A percentile compares a stretch with the other conserved stretches of the same genome.
Conservation (phyloP, 2,113 vertebrate species). For the Heloderma charlesbogerti region DNA sequence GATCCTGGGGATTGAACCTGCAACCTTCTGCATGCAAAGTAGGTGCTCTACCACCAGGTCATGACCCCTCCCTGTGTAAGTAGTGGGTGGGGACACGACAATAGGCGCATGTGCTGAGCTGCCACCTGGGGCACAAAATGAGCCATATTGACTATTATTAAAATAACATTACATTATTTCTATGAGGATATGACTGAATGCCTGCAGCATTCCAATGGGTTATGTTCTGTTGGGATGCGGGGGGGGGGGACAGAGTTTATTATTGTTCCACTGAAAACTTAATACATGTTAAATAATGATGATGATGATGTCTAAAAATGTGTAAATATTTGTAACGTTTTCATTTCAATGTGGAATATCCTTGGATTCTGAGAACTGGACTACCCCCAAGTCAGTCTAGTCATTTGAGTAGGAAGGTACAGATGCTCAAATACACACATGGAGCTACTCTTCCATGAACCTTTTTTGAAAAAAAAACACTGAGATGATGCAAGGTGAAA, state of each 20-base stretch:
- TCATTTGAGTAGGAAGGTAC: background rate
- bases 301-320: too few species aligned
- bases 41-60: too few species aligned
- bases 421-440: background rate
- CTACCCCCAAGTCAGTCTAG: background rate
- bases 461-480: background rate
- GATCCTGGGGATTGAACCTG: too few species aligned
- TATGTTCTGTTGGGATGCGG: background rate
- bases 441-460: background rate
- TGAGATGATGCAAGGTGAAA: background rate
- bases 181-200: background rate
- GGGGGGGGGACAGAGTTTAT: too few species aligned
- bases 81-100: background rate
- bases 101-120: background rate
- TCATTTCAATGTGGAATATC: background rate
- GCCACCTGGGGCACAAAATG: background rate
- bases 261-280: background rate
- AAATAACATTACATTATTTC: background rate
- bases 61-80: background rate
- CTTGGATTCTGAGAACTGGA: background rate
- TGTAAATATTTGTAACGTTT: background rate
- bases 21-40: too few species aligned
- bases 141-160: background rate
- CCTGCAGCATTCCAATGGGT: background rate
- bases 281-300: background rate